A percentile compares a stretch with the other conserved stretches of the same genome.
phyloP scores from a whole-genome alignment of 2,113 vertebrate genomes.

The Geococcyx californianus region DNA sequence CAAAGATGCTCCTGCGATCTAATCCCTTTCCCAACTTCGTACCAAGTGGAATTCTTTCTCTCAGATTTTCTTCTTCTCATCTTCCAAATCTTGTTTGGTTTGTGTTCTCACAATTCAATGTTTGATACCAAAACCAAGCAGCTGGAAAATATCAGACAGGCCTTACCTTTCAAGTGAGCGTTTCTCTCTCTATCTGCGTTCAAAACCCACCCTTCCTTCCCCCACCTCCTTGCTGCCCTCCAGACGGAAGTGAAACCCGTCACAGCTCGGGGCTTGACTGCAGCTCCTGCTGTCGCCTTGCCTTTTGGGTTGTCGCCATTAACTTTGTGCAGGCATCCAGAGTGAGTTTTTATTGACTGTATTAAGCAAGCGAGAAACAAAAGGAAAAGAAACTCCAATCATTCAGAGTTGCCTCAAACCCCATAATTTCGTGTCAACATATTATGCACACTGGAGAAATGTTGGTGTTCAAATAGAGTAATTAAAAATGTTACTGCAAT shows the following conservation, averaged over 20 bases:
- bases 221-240: conserved; percentile 8
- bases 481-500: conserved; percentile 71
- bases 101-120: not conserved
- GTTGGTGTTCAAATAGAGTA: conserved; percentile 61
- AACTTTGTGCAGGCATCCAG: not conserved
- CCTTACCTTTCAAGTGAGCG: not conserved
- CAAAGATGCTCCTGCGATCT: not conserved
- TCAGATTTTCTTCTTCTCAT: not conserved
- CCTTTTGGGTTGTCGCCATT: conserved; percentile 13
- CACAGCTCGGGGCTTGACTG: not conserved
- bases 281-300: not conserved
- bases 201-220: conserved; percentile 48
- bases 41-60: not conserved
- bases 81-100: not conserved
- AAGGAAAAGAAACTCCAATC: conserved; percentile 66
- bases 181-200: not conserved
- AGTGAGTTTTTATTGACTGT: not conserved
- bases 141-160: not conserved
- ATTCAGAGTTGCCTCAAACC: conserved; percentile 54
- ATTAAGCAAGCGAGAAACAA: conserved; percentile 48
- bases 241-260: conserved; percentile 59
- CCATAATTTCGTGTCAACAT: conserved; percentile 56
- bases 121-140: not conserved
- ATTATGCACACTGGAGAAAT: conserved; percentile 46
- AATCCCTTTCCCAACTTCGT: not conserved